phyloP scores from a whole-genome alignment of 2,888 invertebrate genomes.

The Pogonocherus hispidulus region DNA sequence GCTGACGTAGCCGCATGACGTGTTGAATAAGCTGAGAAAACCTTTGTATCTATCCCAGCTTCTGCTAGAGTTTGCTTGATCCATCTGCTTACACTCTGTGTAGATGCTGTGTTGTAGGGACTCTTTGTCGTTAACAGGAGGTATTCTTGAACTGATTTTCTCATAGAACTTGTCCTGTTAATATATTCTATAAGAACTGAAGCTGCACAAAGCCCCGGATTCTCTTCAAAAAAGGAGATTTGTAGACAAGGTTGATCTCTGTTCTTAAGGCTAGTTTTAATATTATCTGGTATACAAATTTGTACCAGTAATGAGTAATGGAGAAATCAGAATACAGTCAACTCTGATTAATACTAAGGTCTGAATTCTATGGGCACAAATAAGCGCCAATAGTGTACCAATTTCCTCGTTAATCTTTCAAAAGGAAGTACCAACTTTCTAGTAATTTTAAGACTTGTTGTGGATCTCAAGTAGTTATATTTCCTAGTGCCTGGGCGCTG shows the following conservation, averaged over 20 bases:
- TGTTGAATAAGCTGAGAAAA: not conserved
- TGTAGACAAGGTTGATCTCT: constrained; percentile 20
- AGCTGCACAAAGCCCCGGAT: constrained; percentile 1
- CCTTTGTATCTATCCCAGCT: constrained; percentile 7
- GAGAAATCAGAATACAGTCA: not conserved
- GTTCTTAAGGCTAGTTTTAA: not conserved
- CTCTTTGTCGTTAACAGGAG: not conserved
- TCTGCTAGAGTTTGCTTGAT: not conserved
- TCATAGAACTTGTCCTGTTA: not conserved
- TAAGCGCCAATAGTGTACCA: not conserved
- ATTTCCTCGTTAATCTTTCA: not conserved
- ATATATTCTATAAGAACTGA: not conserved
- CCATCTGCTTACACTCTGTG: not conserved
- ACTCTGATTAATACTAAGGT: not conserved
- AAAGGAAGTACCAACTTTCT: not conserved
- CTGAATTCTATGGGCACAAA: not conserved
- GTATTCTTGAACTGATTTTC: not conserved
- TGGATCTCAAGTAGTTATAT: not conserved
- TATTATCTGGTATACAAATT: not conserved
- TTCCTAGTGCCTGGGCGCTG: not conserved
- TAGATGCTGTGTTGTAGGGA: constrained; percentile 6
- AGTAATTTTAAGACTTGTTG: not conserved
- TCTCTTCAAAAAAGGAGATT: constrained; percentile 7
- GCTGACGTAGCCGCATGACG: constrained; percentile 10
- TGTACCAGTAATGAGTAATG: not conserved